Evolutionary conservation across 2,888 invertebrate genomes (phyloP), one percentile per base, ranked within the genome.

Genomic region (Plemyria rubiginata): DNA sequence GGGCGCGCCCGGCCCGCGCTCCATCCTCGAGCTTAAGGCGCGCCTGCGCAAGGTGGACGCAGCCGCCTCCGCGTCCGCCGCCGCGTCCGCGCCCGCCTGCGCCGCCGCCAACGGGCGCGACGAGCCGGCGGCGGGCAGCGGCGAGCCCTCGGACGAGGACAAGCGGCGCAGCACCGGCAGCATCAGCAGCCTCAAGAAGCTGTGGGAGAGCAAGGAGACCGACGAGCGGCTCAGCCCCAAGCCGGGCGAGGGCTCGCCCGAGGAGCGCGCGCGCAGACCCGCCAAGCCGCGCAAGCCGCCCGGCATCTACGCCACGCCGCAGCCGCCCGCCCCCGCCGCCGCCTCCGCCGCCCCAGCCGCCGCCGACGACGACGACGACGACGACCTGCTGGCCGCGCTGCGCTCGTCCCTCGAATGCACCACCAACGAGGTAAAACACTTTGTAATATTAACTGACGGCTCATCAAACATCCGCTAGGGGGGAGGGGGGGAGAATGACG

Each of bases 101-200:
- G 88, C 84, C 4, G 79, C 84, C 1, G 83, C 88, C 2, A n/a
- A n/a, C n/a, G n/a, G n/a, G n/a, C n/a, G n/a, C n/a, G 84, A 84
- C 40, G 76, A n/a, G 13, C 32, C 88, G 38, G 40, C 3, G n/a
- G 40, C 89, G 5, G n/a, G n/a, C n/a, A n/a, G n/a, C n/a, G n/a
- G n/a, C n/a, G n/a, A n/a, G n/a, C n/a, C n/a, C 77, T 8, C 90
- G 96, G 95, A 94, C 13, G 97, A 97, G 55, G 97, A 97, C 82
- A 98, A 98, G 84, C 94, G 98, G 12, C 96, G 97, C 71, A 98
- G 98, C 86, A 98, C 98, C 53, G 98, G 98, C 67, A 97, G 97
- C 89, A 98, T 98, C 79, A 97, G 96, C 84, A 98, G 97, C 86
- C 93, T 98, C 77, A 98, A 98, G 85, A 97, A 97, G 86, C 91